A percentile compares a stretch with the other conserved stretches of the same genome.
phyloP scores from a whole-genome alignment of 1,140 invertebrate genomes.

The Harpegnathos saltator region DNA sequence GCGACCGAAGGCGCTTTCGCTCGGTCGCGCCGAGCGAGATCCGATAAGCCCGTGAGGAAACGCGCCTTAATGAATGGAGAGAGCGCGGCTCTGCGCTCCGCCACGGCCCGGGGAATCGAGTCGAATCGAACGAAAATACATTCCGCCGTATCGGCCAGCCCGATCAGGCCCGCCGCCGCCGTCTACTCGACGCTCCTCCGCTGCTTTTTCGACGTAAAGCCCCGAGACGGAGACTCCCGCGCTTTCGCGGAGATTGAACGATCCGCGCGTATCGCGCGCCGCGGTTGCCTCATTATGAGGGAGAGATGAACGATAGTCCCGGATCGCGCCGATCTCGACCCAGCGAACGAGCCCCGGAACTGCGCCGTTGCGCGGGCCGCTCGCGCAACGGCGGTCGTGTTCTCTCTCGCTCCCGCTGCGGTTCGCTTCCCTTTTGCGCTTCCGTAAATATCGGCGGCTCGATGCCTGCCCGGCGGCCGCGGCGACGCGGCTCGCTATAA shows the following conservation, averaged over 20 bases:
- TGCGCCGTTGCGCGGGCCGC: background rate
- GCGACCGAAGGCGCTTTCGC: slow-evolving; percentile 71
- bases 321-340: slow-evolving; percentile 27
- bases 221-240: slow-evolving; percentile 15
- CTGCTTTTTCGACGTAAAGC: slow-evolving; percentile 36
- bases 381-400: no score
- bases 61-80: slow-evolving; percentile 82
- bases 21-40: slow-evolving; percentile 72
- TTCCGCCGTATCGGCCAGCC: slow-evolving; percentile 64
- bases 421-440: background rate
- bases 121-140: slow-evolving; percentile 63
- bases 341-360: background rate
- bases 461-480: no score
- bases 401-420: background rate
- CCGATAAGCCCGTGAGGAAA: slow-evolving; percentile 79
- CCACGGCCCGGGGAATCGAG: slow-evolving; percentile 43
- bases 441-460: slow-evolving; percentile 29
- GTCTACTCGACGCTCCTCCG: background rate
- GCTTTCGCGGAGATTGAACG: slow-evolving; percentile 50
- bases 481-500: no score
- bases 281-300: slow-evolving; percentile 48
- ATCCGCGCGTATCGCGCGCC: slow-evolving; percentile 35
- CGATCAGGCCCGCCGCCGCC: slow-evolving; percentile 50
- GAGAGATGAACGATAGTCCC: slow-evolving; percentile 37
- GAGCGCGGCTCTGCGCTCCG: slow-evolving; percentile 71